Evolutionary conservation across 2,113 vertebrate genomes (phyloP).

Genomic region (Actenoides hombroni): DNA sequence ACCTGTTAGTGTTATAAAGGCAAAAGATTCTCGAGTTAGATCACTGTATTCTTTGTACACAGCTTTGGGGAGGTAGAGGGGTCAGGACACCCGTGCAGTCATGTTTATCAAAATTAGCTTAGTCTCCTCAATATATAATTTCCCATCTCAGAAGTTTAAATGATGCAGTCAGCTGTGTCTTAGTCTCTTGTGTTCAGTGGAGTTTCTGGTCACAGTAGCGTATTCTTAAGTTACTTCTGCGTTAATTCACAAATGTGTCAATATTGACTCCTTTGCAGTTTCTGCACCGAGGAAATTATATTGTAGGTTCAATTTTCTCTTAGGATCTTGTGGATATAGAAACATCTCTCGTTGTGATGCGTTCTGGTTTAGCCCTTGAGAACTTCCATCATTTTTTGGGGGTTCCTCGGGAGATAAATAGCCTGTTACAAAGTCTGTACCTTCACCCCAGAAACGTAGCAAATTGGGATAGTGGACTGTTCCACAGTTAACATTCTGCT

Average conservation of each 20-base stretch:
- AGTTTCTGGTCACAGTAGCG: not conserved
- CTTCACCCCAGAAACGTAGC: not conserved
- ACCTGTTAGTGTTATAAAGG: not conserved
- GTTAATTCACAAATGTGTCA: not conserved
- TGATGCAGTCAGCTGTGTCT: not conserved
- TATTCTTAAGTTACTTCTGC: not conserved
- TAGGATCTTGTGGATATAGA: not conserved
- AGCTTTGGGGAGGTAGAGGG: not conserved
- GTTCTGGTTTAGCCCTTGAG: not conserved
- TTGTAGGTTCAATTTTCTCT: not conserved
- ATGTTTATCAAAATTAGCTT: not conserved
- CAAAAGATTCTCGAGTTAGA: not conserved
- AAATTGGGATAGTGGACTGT: not conserved
- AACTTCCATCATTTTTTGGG: not conserved
- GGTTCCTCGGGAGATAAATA: not conserved
- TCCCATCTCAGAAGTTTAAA: not conserved
- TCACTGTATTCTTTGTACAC: not conserved
- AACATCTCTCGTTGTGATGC: not conserved
- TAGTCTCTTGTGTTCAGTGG: not conserved
- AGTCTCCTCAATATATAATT: not conserved
- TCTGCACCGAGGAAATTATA: not conserved
- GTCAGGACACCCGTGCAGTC: accelerated
- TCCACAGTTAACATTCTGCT: not conserved
- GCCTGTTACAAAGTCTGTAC: not conserved
- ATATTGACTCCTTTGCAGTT: not conserved